phyloP scores from a whole-genome alignment of 2,888 invertebrate species.

The Coleophora flavipennella region DNA sequence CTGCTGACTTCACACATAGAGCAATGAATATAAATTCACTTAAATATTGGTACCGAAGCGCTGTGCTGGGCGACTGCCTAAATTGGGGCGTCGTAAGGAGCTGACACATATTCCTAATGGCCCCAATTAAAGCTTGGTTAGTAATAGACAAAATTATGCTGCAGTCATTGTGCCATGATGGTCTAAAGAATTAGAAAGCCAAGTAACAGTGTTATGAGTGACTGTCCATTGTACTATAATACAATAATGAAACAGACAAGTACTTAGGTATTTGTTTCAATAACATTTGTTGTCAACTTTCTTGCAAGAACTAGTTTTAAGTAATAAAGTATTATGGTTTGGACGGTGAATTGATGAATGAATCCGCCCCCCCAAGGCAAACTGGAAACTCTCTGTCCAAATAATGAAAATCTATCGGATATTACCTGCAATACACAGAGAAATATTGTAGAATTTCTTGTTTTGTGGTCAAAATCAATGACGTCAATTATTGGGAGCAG shows the following conservation, averaged over 20 bases:
- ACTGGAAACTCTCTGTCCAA: too few relatives aligned
- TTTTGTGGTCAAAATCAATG: constrained; percentile 55
- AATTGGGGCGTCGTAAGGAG: constrained; percentile 46
- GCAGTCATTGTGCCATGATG: constrained; percentile 19
- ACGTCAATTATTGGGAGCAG: constrained; percentile 47
- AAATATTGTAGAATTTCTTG: constrained; percentile 17
- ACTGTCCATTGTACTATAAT: constrained; percentile 27
- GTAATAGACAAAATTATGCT: constrained; percentile 33
- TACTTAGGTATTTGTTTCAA: neutral
- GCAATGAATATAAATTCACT: constrained; percentile 25
- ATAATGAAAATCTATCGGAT: constrained; percentile 7
- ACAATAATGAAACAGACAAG: constrained; percentile 27
- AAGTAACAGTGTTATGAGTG: constrained; percentile 22
- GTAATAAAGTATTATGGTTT: neutral
- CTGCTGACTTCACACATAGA: constrained; percentile 39
- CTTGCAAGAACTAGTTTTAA: neutral
- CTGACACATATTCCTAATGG: constrained; percentile 64
- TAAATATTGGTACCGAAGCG: constrained; percentile 23
- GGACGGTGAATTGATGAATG: neutral
- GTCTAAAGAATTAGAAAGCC: constrained; percentile 19
- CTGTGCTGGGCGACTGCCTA: constrained; percentile 24
- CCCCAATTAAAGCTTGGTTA: constrained; percentile 47
- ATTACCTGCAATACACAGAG: too few relatives aligned
- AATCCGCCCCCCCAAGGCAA: too few relatives aligned
- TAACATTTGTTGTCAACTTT: too few relatives aligned